Conservation (phyloP, 2,797 vertebrate species). For the Anolis apletophallus region DNA sequence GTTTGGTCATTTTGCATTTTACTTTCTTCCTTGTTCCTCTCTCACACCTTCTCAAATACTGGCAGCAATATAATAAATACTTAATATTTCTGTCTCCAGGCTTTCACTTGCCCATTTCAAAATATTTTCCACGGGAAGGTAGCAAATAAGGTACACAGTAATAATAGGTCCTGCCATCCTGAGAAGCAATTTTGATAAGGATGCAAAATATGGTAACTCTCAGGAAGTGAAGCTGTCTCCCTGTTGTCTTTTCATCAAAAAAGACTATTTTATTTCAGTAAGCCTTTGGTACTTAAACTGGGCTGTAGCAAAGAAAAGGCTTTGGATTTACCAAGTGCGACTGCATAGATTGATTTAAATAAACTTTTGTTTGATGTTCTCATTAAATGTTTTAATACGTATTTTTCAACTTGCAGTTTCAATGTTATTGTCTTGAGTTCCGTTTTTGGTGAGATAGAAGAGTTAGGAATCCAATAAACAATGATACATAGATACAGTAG, state of each 20-base stretch:
- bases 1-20: not conserved
- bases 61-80: constrained; percentile 7
- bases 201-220: not conserved
- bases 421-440: too few relatives aligned
- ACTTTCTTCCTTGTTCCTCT: not conserved
- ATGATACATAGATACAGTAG: not conserved
- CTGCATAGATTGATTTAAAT: not conserved
- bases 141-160: constrained; percentile 2
- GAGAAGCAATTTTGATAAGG: not conserved
- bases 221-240: not conserved
- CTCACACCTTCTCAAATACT: not conserved
- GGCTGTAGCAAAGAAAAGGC: not conserved
- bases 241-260: not conserved
- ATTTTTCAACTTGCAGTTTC: too few relatives aligned
- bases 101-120: not conserved
- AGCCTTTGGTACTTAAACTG: not conserved
- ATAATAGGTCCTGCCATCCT: not conserved
- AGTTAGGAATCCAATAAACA: not conserved
- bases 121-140: constrained; percentile 1
- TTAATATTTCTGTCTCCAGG: not conserved
- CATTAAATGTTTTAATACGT: too few relatives aligned
- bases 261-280: not conserved
- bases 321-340: not conserved
- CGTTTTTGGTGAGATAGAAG: not conserved
- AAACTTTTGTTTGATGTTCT: not conserved